phyloP scores from a whole-genome alignment of 2,888 invertebrate genomes.

The Hypercompe scribonia region DNA sequence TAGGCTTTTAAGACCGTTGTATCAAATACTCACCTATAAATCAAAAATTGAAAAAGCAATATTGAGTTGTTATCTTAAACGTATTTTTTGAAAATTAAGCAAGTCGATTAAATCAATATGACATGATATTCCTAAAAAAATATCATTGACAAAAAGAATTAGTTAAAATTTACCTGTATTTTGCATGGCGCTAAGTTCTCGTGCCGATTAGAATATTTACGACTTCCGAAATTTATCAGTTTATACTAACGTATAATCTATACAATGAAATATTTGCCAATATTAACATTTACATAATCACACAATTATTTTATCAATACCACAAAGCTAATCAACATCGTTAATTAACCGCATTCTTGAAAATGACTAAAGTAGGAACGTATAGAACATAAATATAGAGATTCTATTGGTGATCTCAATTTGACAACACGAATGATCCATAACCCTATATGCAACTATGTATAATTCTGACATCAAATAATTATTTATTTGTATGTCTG shows the following conservation, averaged over 20 bases:
- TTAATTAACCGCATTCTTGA: background rate
- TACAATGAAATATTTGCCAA: background rate
- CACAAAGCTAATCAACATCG: conserved; percentile 1
- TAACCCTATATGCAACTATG: background rate
- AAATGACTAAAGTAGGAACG: background rate
- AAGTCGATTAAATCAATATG: too few species aligned
- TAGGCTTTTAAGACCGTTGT: background rate
- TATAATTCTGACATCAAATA: too few species aligned
- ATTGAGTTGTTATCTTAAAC: background rate
- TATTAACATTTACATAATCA: background rate
- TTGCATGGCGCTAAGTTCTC: too few species aligned
- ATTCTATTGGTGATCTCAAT: background rate
- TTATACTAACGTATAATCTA: background rate
- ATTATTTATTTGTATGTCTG: too few species aligned
- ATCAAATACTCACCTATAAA: background rate
- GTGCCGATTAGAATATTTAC: too few species aligned
- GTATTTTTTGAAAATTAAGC: too few species aligned
- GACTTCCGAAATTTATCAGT: too few species aligned
- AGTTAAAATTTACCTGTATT: too few species aligned
- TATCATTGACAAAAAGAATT: too few species aligned
- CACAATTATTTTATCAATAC: background rate
- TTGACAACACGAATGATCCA: background rate
- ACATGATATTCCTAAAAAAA: too few species aligned
- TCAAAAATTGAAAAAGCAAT: background rate
- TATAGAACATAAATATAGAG: background rate